Percentiles rank a stretch among this genome's conserved stretches.
These are phyloP conservation scores for Cottoperca gobio DNA, from an alignment of 2,797 vertebrate species.

Conservation along the genomic window DNA sequence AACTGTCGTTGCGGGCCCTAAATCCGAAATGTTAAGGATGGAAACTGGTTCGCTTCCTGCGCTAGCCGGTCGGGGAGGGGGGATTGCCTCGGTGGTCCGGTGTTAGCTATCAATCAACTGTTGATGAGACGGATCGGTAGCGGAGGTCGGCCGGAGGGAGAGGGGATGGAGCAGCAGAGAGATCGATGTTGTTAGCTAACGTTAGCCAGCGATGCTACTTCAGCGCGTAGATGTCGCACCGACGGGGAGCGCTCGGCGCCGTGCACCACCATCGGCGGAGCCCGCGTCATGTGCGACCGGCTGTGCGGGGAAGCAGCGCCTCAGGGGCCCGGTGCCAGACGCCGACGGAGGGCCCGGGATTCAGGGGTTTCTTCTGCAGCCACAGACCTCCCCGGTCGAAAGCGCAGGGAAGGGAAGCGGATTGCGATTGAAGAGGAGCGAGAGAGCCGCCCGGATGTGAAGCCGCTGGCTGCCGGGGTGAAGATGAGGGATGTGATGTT, in stretches of 20 bases:
- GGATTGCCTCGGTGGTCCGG: slow-evolving; percentile 50
- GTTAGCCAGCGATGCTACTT: slow-evolving; percentile 74
- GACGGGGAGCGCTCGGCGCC: slow-evolving; percentile 76
- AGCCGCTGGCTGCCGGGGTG: slow-evolving; percentile 60
- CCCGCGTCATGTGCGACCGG: slow-evolving; percentile 70
- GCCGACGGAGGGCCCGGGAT: slow-evolving; percentile 48
- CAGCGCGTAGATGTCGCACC: slow-evolving; percentile 76
- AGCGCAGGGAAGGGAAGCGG: slow-evolving; percentile 70
- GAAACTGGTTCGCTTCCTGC: slow-evolving; percentile 38
- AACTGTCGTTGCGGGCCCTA: slow-evolving; percentile 62
- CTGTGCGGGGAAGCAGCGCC: slow-evolving; percentile 46
- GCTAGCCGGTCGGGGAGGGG: slow-evolving; percentile 2
- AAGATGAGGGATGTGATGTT: slow-evolving; percentile 3
- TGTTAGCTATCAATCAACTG: slow-evolving; percentile 56
- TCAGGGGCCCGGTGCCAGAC: slow-evolving; percentile 46
- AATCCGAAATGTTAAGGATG: slow-evolving; percentile 30
- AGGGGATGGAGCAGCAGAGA: slow-evolving; percentile 62
- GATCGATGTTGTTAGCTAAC: slow-evolving; percentile 81
- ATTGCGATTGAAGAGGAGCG: slow-evolving; percentile 68
- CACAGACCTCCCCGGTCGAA: slow-evolving; percentile 74
- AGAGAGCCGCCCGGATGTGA: slow-evolving; percentile 79
- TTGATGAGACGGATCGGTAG: slow-evolving; percentile 61
- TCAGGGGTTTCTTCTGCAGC: slow-evolving; percentile 63
- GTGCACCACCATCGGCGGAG: slow-evolving; percentile 72
- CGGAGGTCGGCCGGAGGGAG: slow-evolving; percentile 50